Evolutionary conservation across 2,888 invertebrate genomes (phyloP).

Genomic region (Nysson spinosus): DNA sequence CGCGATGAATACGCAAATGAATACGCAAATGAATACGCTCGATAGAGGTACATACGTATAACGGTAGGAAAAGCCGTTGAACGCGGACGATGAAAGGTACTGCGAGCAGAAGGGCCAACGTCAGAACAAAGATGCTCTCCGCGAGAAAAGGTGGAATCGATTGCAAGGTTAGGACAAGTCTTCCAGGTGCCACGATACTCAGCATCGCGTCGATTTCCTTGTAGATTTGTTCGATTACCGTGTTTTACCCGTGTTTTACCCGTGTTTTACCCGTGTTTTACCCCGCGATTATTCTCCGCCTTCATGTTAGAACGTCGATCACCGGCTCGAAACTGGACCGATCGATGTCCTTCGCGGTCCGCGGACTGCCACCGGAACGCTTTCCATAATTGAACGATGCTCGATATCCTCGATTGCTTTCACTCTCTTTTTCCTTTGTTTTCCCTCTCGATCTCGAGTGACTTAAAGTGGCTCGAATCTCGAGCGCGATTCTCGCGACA

Average conservation of each 20-base stretch:
- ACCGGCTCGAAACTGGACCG: slow-evolving; percentile 26
- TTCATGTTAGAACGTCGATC: slow-evolving; percentile 40
- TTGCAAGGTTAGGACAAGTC: slow-evolving; percentile 67
- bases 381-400: slow-evolving; percentile 55
- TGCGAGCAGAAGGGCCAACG: slow-evolving; percentile 65
- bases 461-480: neutral
- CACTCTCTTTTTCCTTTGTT: slow-evolving; percentile 15
- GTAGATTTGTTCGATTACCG: slow-evolving; percentile 19
- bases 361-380: slow-evolving; percentile 35
- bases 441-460: slow-evolving; percentile 8
- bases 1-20: too few relatives aligned
- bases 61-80: slow-evolving; percentile 64
- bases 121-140: slow-evolving; percentile 66
- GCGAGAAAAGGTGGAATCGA: slow-evolving; percentile 66
- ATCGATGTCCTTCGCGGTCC: slow-evolving; percentile 48
- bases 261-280: neutral
- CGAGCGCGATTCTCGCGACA: too few relatives aligned
- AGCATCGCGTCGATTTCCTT: slow-evolving; percentile 62
- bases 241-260: slow-evolving; percentile 1
- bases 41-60: too few relatives aligned
- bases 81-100: slow-evolving; percentile 65
- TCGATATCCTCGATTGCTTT: slow-evolving; percentile 30
- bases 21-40: too few relatives aligned
- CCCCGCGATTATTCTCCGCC: slow-evolving; percentile 3
- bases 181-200: slow-evolving; percentile 57